Evolutionary conservation across 2,888 invertebrate genomes (phyloP), one percentile per base, ranked within the genome.

Genomic region (Ectemnius continuus): DNA sequence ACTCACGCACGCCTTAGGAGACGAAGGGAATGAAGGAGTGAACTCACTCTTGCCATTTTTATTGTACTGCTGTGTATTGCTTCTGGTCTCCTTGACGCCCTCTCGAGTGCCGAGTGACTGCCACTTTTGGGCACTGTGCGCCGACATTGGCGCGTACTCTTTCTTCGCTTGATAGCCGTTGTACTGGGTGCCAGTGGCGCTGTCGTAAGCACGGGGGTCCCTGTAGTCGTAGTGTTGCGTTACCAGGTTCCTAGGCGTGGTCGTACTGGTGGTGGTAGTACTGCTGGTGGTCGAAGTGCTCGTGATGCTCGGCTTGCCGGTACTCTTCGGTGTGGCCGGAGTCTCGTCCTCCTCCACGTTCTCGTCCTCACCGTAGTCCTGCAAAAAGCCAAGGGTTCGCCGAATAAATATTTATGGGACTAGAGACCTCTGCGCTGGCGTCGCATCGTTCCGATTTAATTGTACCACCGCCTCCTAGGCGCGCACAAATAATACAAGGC

Each of bases 211-310:
- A 61, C 80, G 84, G 52, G 82, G 66, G 63, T 87, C 85, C 58
- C 82, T 81, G 36, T 85, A 87, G 68, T 87, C 84, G 79, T 85
- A 81, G 70, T 78, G 80, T 70, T 81, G 75, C 18, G 79, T 74
- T 26, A 76, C 57, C 46, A 75, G 48, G 87, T 80, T 91, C 88
- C 81, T 91, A 88, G 83, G 91, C 87, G 83, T 91, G 86, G 83
- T 91, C 84, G 91, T 91, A 82, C 83, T 91, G 79, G 76, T 92
- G 86, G 76, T 91, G 80, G 81, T 89, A 61, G 79, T 91, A 80
- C 84, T 91, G 76, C 76, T 88, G 75, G 77, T 89, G 76, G 72
- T 90, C 81, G 60, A 91, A 84, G 82, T 79, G 13, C 73, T 65
- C 0, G 74, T 75, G 0, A 70, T 88, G 84, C 85, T 86, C 75